These are phyloP conservation scores for Steatocranus sp. DNA, from an alignment of 2,797 vertebrate species.

Conservation along the genomic window DNA sequence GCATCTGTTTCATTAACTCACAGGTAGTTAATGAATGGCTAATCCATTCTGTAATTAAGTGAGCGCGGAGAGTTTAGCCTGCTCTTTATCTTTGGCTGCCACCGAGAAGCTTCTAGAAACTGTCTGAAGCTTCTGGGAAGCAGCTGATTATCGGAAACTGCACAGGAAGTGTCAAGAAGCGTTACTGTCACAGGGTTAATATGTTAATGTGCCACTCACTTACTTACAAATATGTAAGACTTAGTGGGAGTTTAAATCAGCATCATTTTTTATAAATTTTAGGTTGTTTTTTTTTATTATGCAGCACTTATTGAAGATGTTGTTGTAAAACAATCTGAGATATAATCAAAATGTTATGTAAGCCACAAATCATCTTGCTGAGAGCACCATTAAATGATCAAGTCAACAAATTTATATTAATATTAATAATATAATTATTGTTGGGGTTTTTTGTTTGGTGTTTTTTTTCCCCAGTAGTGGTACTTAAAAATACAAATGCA, in stretches of 20 bases:
- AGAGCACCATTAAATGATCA: not conserved
- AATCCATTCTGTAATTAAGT: not conserved
- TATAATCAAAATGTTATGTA: not conserved
- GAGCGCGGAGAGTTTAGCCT: not conserved
- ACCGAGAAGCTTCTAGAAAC: not conserved
- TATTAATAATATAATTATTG: not conserved
- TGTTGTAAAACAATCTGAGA: not conserved
- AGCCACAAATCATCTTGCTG: not conserved
- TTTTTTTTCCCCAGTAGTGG: accelerated
- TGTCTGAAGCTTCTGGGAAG: not conserved
- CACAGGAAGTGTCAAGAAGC: not conserved
- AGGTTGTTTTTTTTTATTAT: accelerated
- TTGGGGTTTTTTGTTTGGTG: accelerated
- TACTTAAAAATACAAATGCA: not conserved
- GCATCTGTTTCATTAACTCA: not conserved
- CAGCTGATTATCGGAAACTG: not conserved
- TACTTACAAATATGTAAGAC: not conserved
- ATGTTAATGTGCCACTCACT: not conserved
- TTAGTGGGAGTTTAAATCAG: not conserved
- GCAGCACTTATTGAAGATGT: not conserved
- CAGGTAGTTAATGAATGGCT: not conserved
- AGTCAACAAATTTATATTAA: not conserved
- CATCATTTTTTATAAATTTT: accelerated
- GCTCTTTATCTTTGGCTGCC: not conserved
- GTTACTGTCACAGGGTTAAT: not conserved